Conservation (phyloP, 2,888 invertebrate genomes). For the Ctenicera cuprea region DNA sequence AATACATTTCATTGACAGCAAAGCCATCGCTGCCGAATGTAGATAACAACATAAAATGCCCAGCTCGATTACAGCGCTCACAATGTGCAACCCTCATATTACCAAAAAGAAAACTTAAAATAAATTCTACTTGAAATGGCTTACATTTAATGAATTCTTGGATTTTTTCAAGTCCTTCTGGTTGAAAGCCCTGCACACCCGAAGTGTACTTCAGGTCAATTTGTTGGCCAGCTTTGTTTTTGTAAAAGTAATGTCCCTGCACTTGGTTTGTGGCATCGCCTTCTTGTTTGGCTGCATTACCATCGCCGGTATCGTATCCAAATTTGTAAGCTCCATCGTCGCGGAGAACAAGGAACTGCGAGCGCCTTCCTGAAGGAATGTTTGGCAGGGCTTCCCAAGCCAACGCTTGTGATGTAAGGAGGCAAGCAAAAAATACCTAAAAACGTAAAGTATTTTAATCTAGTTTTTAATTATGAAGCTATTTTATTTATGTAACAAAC, state of each 20-base stretch:
- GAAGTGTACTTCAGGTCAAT: conserved; percentile 66
- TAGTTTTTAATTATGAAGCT: too few species aligned
- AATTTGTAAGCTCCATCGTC: conserved; percentile 68
- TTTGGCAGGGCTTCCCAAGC: conserved; percentile 66
- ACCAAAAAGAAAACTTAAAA: too few species aligned
- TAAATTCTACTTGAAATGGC: too few species aligned
- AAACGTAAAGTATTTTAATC: conserved; percentile 11
- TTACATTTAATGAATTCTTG: conserved; percentile 27
- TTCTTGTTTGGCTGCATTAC: conserved; percentile 64
- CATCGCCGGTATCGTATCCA: conserved; percentile 69
- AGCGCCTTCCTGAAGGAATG: conserved; percentile 64
- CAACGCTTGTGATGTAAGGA: conserved; percentile 29
- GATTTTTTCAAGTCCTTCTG: conserved; percentile 57
- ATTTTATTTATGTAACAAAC: background rate
- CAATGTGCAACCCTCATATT: too few species aligned
- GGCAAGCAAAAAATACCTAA: conserved; percentile 33
- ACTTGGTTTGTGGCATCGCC: conserved; percentile 66
- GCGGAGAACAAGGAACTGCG: conserved; percentile 69
- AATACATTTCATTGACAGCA: too few species aligned
- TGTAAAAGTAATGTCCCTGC: conserved; percentile 65
- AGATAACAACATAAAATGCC: too few species aligned
- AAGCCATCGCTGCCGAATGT: too few species aligned
- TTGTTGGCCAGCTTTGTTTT: conserved; percentile 60
- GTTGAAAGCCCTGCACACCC: conserved; percentile 65
- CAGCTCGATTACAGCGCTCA: too few species aligned